These are phyloP conservation scores for Wiebesia pumilae DNA, from an alignment of 1,140 invertebrate species.

Conservation along the genomic window DNA sequence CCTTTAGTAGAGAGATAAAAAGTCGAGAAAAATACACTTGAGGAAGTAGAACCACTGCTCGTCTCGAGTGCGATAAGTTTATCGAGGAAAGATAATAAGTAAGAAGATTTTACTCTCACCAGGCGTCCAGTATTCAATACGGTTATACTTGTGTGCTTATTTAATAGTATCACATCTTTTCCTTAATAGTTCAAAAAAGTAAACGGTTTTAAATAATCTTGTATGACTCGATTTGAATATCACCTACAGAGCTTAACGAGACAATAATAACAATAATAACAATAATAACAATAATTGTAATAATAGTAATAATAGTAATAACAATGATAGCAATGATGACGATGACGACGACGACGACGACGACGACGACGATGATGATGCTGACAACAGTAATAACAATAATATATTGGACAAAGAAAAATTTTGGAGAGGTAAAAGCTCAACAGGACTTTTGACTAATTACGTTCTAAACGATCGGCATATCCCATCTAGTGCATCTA, in stretches of 20 bases:
- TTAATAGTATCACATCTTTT: too few species aligned
- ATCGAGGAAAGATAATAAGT: slow-evolving; percentile 43
- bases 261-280: too few species aligned
- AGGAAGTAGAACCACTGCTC: slow-evolving; percentile 7
- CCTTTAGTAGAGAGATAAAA: slow-evolving; percentile 9
- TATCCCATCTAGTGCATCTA: slow-evolving; percentile 27
- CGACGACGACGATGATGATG: too few species aligned
- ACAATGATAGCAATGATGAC: too few species aligned
- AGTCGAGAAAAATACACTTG: slow-evolving; percentile 56
- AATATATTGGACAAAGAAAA: slow-evolving; percentile 6
- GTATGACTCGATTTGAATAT: not conserved
- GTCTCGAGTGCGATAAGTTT: slow-evolving; percentile 42
- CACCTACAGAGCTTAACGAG: not conserved
- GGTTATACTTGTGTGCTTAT: slow-evolving; percentile 10
- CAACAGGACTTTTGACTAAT: slow-evolving; percentile 36
- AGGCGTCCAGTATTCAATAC: not conserved
- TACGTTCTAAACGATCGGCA: slow-evolving; percentile 18
- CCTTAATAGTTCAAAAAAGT: too few species aligned
- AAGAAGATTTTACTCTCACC: slow-evolving; percentile 21
- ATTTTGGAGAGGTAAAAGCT: slow-evolving; percentile 12
- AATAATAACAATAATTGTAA: too few species aligned
- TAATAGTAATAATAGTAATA: too few species aligned
- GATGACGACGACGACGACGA: too few species aligned
- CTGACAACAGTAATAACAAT: too few species aligned
- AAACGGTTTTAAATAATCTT: not conserved